Conservation (phyloP, 2,797 vertebrate species). For the Chaetodon trifasciatus region DNA sequence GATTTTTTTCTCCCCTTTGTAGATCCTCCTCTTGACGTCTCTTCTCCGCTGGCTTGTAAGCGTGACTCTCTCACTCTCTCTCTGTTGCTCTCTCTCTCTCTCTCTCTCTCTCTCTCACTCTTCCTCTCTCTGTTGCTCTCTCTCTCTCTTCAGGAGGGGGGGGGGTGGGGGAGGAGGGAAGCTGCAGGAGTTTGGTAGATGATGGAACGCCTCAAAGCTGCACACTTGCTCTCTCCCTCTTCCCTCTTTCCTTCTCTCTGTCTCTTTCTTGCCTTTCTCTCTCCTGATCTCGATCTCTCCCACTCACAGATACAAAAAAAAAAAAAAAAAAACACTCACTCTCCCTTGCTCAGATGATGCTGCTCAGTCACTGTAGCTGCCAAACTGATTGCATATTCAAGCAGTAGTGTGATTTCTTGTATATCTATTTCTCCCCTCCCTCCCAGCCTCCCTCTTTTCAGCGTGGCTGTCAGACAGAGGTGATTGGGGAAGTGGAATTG, state of each 20-base stretch:
- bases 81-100: constrained; percentile 54
- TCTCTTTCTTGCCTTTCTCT: constrained; percentile 58
- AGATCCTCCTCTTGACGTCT: constrained; percentile 84
- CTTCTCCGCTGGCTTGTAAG: constrained; percentile 81
- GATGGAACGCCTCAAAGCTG: constrained; percentile 85
- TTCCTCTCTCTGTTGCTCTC: constrained; percentile 36
- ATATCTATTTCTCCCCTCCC: constrained; percentile 37
- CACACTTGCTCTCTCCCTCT: constrained; percentile 82
- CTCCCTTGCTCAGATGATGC: constrained; percentile 57
- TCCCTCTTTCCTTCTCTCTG: constrained; percentile 67
- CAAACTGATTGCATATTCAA: constrained; percentile 89
- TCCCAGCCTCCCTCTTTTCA: constrained; percentile 39
- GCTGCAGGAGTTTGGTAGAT: constrained; percentile 85
- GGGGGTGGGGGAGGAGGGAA: constrained; percentile 88
- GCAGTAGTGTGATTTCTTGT: constrained; percentile 63
- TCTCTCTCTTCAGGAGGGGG: constrained; percentile 76
- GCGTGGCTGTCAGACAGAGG: constrained; percentile 62
- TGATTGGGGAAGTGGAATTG: constrained; percentile 68
- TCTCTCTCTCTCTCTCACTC: constrained; percentile 61
- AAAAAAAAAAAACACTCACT: constrained; percentile 60
- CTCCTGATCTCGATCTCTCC: constrained; percentile 70
- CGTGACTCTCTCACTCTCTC: constrained; percentile 75
- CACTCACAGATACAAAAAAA: constrained; percentile 73
- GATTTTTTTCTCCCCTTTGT: constrained; percentile 72
- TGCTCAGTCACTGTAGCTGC: constrained; percentile 69